Conservation (phyloP, 2,888 invertebrate genomes). For the Ophraella communa region DNA sequence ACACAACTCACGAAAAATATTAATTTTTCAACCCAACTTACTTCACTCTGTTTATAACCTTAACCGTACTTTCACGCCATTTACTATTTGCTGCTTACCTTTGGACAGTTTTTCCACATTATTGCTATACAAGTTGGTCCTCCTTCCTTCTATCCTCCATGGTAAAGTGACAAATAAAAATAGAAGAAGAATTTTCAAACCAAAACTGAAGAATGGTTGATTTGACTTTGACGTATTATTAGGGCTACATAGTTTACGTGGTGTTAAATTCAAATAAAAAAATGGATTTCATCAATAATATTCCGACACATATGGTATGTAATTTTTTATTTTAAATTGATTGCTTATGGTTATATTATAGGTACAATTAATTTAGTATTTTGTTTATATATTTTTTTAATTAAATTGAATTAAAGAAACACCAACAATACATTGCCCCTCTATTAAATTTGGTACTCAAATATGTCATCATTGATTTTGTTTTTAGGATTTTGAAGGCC, state of each 20-base stretch:
- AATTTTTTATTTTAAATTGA: neutral
- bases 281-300: slow-evolving; percentile 56
- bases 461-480: slow-evolving; percentile 36
- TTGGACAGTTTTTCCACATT: too few relatives aligned
- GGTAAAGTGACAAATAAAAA: neutral
- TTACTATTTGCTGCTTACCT: too few relatives aligned
- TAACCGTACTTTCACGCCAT: too few relatives aligned
- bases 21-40: too few relatives aligned
- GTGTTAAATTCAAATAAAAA: slow-evolving; percentile 23
- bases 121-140: too few relatives aligned
- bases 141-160: too few relatives aligned
- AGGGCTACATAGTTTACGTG: slow-evolving; percentile 1
- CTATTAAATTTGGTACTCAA: slow-evolving; percentile 45
- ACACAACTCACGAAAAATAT: too few relatives aligned
- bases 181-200: neutral
- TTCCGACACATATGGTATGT: slow-evolving; percentile 59
- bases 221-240: neutral
- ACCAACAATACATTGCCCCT: neutral
- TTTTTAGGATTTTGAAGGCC: slow-evolving; percentile 85
- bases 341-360: too few relatives aligned
- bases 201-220: neutral
- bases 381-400: too few relatives aligned
- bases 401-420: too few relatives aligned
- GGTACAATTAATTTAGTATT: too few relatives aligned
- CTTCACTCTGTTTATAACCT: too few relatives aligned